These are phyloP conservation scores for Anagrus nilaparvatae DNA, from an alignment of 1,140 invertebrate species.

Conservation along the genomic window DNA sequence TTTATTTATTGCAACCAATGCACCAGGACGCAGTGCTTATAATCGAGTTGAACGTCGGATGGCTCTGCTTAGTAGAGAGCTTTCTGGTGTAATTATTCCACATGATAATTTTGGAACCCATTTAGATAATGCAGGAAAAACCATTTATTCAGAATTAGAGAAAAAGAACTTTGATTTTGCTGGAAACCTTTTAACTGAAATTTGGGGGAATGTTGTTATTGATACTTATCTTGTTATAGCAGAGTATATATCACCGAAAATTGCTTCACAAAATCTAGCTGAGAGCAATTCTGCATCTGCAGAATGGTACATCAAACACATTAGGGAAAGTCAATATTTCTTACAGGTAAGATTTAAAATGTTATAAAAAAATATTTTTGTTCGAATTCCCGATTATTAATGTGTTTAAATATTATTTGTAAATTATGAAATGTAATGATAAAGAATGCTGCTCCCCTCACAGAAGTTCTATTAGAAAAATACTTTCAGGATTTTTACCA, in stretches of 20 bases:
- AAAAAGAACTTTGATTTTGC: conserved; percentile 26
- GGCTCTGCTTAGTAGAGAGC: conserved; percentile 31
- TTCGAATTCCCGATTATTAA: no score
- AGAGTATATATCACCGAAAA: conserved; percentile 20
- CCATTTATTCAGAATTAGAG: conserved; percentile 28
- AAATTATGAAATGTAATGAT: no score
- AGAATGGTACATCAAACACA: no score
- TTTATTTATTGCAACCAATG: conserved; percentile 38
- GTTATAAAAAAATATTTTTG: no score
- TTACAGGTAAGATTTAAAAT: no score
- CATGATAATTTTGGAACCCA: conserved; percentile 34
- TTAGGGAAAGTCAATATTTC: no score
- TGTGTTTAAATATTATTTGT: no score
- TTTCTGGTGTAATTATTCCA: conserved; percentile 30
- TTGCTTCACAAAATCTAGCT: no score
- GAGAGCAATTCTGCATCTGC: no score
- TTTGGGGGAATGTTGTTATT: conserved; percentile 24
- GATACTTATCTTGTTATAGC: conserved; percentile 25
- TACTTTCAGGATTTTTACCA: no score
- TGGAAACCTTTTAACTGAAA: conserved; percentile 24
- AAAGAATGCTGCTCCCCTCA: no score
- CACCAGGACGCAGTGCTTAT: conserved; percentile 23
- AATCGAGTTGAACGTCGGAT: conserved; percentile 26
- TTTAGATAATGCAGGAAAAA: conserved; percentile 26
- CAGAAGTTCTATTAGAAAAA: no score